Percentiles rank a stretch among this genome's conserved stretches.
Evolutionary conservation across 2,797 vertebrate genomes (phyloP).

Genomic region (Allobates femoralis): DNA sequence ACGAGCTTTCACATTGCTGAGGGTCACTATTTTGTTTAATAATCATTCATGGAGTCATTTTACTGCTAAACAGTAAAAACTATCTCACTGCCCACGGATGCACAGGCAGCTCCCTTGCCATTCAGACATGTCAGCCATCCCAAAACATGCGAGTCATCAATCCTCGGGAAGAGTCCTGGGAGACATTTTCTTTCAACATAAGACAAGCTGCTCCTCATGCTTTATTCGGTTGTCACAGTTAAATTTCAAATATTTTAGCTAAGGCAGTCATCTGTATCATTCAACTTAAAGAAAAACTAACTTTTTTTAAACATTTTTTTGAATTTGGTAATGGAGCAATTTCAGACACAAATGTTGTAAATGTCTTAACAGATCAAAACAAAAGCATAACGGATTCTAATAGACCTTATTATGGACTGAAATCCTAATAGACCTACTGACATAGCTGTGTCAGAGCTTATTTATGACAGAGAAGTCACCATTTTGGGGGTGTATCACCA

Average conservation of each 20-base stretch:
- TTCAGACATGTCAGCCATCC: conserved; percentile 2
- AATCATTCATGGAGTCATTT: background rate
- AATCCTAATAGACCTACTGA: no score
- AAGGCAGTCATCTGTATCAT: background rate
- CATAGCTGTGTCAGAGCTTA: no score
- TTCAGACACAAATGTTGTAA: no score
- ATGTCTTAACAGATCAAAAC: no score
- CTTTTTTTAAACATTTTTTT: background rate
- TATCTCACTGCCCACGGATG: conserved; percentile 3
- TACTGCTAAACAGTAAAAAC: background rate
- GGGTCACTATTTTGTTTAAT: conserved; percentile 40
- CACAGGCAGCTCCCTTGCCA: conserved; percentile 16
- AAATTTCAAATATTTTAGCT: background rate
- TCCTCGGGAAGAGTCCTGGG: background rate
- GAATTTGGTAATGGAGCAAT: background rate
- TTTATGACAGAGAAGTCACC: no score
- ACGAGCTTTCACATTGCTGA: background rate
- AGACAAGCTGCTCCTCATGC: background rate
- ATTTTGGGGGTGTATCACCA: no score
- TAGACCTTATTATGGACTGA: no score
- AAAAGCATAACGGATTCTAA: no score
- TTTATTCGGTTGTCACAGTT: background rate
- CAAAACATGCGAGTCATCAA: conserved; percentile 10
- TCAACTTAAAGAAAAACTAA: background rate
- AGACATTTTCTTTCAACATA: background rate